phyloP scores from a whole-genome alignment of 2,888 invertebrate species.

The Cataglyphis altisquamis region DNA sequence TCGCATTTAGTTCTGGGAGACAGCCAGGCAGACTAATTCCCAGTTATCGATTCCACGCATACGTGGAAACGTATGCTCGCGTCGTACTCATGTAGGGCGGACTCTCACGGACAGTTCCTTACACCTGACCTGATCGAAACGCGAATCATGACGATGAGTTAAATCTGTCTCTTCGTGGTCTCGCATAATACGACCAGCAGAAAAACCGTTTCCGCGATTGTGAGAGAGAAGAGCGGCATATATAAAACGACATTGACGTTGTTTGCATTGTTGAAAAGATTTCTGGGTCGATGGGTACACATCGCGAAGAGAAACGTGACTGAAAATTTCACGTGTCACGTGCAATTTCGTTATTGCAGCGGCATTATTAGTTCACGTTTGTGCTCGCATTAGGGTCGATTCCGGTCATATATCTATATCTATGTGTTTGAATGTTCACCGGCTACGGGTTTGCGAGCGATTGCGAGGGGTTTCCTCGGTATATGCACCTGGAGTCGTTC shows the following conservation, averaged over 20 bases:
- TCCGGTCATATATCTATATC: conserved; percentile 34
- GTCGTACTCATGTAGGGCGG: conserved; percentile 64
- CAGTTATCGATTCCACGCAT: conserved; percentile 80
- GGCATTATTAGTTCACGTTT: conserved; percentile 50
- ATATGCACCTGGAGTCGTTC: conserved; percentile 62
- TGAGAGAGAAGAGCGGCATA: background rate
- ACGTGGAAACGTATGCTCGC: conserved; percentile 73
- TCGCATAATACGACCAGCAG: background rate
- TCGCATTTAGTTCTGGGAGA: conserved; percentile 71
- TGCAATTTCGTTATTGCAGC: conserved; percentile 54
- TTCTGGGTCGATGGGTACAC: conserved; percentile 23
- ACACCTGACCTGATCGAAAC: conserved; percentile 46
- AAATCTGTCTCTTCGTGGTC: conserved; percentile 1
- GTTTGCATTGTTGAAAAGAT: conserved; percentile 16
- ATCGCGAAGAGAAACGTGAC: background rate
- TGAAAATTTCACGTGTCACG: conserved; percentile 38
- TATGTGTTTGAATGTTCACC: conserved; percentile 52
- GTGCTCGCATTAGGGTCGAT: conserved; percentile 55
- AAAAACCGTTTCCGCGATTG: background rate
- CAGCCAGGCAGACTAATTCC: conserved; percentile 80
- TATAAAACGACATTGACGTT: background rate
- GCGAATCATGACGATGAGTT: conserved; percentile 7
- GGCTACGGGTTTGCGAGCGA: conserved; percentile 49
- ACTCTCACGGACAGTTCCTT: conserved; percentile 58
- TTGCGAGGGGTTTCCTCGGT: conserved; percentile 50